These are phyloP conservation scores for Onychorhynchus coronatus DNA, from an alignment of 2,113 vertebrate genomes.

Conservation along the genomic window DNA sequence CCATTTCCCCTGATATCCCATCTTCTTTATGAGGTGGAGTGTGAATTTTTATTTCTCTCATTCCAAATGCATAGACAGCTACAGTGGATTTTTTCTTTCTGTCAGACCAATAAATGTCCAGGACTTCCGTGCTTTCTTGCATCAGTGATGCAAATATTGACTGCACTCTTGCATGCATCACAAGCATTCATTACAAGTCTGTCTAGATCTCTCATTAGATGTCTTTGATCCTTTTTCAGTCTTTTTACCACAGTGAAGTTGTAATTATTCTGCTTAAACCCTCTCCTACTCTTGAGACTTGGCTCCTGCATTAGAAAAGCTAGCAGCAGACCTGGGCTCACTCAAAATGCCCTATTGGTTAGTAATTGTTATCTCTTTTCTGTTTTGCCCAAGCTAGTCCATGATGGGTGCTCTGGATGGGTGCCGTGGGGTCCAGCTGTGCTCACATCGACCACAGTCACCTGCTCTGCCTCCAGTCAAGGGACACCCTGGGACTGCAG, in stretches of 20 bases:
- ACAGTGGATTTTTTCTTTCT: background rate
- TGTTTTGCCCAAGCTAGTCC: background rate
- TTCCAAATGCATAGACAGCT: background rate
- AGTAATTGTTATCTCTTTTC: background rate
- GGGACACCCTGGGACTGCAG: background rate
- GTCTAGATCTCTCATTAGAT: background rate
- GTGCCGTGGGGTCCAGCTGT: background rate
- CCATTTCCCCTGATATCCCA: background rate
- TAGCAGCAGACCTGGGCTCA: background rate
- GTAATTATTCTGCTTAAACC: background rate
- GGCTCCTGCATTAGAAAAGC: background rate
- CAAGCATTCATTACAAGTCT: background rate
- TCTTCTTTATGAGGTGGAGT: background rate
- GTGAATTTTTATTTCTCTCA: background rate
- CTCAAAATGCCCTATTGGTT: background rate
- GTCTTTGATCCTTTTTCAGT: background rate
- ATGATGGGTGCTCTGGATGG: background rate
- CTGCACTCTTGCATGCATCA: background rate
- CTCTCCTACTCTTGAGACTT: background rate
- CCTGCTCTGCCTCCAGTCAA: background rate
- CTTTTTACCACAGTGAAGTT: background rate
- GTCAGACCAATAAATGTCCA: background rate
- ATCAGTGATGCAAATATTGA: background rate
- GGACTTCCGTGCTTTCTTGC: background rate
- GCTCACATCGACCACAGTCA: rapidly evolving